Evolutionary conservation across 64 coral and sea anemone genomes (phyloP).

Genomic region (Stichodactyla helianthus): DNA sequence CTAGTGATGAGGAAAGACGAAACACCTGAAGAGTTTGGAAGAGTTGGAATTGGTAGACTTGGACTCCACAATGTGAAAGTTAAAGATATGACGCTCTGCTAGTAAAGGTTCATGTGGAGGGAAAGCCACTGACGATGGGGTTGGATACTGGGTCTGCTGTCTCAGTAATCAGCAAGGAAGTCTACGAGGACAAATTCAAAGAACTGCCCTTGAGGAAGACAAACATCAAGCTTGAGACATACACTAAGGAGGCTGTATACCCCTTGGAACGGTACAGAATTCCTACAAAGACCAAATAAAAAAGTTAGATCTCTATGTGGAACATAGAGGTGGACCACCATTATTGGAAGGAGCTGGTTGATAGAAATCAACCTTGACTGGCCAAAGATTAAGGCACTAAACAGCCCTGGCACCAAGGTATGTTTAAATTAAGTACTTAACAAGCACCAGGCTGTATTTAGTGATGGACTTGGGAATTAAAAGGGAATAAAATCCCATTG

Average conservation of each 20-base stretch:
- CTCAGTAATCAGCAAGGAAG: constrained; percentile 15
- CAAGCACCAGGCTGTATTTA: constrained; percentile 23
- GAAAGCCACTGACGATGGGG: constrained; percentile 19
- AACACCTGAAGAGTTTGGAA: too few relatives aligned
- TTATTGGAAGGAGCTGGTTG: constrained; percentile 10
- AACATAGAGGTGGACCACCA: constrained; percentile 22
- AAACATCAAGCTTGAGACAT: constrained; percentile 19
- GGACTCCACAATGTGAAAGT: background rate
- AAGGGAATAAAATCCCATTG: constrained; percentile 33
- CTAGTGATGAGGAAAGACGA: too few relatives aligned
- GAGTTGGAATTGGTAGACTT: too few relatives aligned
- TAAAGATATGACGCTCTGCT: background rate
- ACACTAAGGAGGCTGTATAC: constrained; percentile 15
- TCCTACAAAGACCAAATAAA: background rate
- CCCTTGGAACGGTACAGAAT: background rate
- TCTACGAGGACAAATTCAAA: constrained; percentile 19
- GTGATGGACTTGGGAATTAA: constrained; percentile 39
- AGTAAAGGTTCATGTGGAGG: constrained; percentile 5
- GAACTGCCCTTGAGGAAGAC: constrained; percentile 14
- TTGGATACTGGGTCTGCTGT: constrained; percentile 39
- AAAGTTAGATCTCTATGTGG: constrained; percentile 16
- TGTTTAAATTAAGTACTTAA: background rate
- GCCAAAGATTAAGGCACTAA: constrained; percentile 16
- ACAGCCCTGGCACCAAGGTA: constrained; percentile 5
- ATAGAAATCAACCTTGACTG: constrained; percentile 23